Evolutionary conservation across 2,797 vertebrate genomes (phyloP).

Genomic region (Loris lydekkerianus): DNA sequence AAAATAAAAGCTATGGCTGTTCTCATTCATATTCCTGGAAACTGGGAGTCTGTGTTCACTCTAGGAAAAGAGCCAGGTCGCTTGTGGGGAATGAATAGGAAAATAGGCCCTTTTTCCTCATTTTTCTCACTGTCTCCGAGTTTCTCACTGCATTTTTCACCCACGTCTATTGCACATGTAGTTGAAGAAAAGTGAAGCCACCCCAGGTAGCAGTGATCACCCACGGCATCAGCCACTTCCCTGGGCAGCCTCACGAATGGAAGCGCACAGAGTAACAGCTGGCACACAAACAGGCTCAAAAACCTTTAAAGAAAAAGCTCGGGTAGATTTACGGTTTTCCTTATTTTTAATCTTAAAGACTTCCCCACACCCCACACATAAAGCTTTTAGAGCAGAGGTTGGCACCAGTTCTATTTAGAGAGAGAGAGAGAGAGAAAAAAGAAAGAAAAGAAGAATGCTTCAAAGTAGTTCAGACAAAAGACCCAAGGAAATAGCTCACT

Average conservation of each 20-base stretch:
- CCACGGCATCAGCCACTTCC: neutral
- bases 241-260: neutral
- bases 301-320: neutral
- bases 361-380: too few relatives aligned
- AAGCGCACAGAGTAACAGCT: neutral
- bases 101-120: constrained; percentile 42
- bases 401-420: neutral
- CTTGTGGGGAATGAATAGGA: constrained; percentile 41
- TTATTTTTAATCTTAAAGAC: constrained; percentile 32
- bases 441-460: neutral
- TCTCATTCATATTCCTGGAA: constrained; percentile 78
- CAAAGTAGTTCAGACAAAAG: neutral
- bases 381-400: constrained; percentile 7
- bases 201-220: neutral
- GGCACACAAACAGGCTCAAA: neutral
- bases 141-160: constrained; percentile 41
- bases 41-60: constrained; percentile 65
- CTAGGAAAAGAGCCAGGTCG: constrained; percentile 72
- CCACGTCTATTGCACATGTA: neutral
- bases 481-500: neutral
- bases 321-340: neutral
- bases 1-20: constrained; percentile 61
- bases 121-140: constrained; percentile 56
- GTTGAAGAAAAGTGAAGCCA: constrained; percentile 26
- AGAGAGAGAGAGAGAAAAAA: too few relatives aligned